Evolutionary conservation across 2,113 vertebrate species (phyloP).

Genomic region (Cathartes aura): DNA sequence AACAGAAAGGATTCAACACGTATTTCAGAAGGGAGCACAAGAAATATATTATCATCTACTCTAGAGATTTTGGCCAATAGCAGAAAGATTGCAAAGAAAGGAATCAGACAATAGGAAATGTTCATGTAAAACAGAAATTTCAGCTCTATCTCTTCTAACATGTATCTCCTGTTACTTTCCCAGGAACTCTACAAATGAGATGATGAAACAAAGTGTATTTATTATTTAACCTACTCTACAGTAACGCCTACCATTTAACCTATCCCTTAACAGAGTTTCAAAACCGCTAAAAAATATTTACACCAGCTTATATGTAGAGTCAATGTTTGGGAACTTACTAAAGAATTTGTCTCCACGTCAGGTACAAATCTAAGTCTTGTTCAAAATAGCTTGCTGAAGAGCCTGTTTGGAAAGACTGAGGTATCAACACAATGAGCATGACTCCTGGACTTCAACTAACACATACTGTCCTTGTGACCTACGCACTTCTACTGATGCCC

Average conservation of each 20-base stretch:
- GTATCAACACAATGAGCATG: neutral
- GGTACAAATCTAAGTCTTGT: neutral
- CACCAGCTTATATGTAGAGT: neutral
- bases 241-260: neutral
- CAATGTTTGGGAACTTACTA: neutral
- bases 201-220: neutral
- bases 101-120: neutral
- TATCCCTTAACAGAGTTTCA: neutral
- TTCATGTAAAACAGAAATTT: neutral
- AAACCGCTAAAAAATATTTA: neutral
- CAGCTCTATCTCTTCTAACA: neutral
- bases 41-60: neutral
- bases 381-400: neutral
- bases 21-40: neutral
- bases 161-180: neutral
- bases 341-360: neutral
- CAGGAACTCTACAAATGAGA: neutral
- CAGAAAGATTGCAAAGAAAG: neutral
- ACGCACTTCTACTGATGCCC: too few species aligned
- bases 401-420: neutral
- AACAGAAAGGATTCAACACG: neutral
- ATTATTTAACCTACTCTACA: neutral
- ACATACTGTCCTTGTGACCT: rapidly evolving
- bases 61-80: neutral
- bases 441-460: neutral